Conservation (phyloP, 2,797 vertebrate species). For the Martes flavigula region DNA sequence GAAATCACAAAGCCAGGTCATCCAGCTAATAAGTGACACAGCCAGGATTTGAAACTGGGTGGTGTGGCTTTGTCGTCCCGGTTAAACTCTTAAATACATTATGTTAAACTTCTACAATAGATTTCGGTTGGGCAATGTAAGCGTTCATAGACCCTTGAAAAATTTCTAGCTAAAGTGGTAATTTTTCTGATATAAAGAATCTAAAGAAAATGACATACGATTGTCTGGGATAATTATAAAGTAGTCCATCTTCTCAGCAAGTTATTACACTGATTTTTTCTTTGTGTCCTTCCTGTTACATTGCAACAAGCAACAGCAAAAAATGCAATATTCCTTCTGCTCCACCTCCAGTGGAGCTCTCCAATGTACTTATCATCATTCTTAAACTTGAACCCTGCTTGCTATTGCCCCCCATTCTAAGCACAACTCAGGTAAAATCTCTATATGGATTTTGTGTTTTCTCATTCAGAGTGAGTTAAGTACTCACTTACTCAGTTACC, state of each 20-base stretch:
- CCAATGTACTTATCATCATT: background rate
- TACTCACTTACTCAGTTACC: background rate
- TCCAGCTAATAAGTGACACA: background rate
- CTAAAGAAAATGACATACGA: background rate
- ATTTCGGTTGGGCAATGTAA: background rate
- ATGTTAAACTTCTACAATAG: constrained; percentile 12
- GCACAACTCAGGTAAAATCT: background rate
- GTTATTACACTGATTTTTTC: background rate
- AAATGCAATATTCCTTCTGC: background rate
- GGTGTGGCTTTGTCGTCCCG: background rate
- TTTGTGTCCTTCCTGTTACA: background rate
- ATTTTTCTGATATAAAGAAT: constrained; percentile 33
- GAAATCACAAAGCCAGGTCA: background rate
- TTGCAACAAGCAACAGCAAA: background rate
- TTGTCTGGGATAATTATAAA: constrained; percentile 28
- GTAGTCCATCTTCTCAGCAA: background rate
- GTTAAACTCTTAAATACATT: background rate
- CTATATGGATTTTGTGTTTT: background rate
- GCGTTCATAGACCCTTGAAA: background rate
- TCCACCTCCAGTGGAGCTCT: background rate
- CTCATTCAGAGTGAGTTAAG: background rate
- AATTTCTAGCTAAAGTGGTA: background rate
- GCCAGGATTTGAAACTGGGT: background rate
- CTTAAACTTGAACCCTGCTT: background rate
- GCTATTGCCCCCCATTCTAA: background rate